Evolutionary conservation across 2,888 invertebrate genomes (phyloP).

Genomic region (Strigamia transsilvanica): DNA sequence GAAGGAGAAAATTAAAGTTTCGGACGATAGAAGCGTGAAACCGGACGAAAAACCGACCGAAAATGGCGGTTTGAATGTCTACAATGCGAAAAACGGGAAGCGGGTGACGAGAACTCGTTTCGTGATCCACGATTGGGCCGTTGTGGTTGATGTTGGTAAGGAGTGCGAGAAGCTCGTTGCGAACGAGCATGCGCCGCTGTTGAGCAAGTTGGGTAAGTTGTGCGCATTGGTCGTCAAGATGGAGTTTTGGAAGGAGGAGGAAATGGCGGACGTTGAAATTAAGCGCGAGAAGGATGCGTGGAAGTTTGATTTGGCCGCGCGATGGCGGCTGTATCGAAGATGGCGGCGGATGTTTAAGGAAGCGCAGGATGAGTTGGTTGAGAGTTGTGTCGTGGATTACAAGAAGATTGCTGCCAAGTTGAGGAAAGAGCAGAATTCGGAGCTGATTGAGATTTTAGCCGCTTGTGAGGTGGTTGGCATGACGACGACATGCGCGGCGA

Average conservation of each 20-base stretch:
- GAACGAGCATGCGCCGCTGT: background rate
- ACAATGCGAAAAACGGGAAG: no score
- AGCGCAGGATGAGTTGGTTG: background rate
- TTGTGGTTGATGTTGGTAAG: background rate
- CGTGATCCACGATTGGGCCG: background rate
- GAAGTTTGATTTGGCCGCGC: conserved; percentile 60
- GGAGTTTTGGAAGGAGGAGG: conserved; percentile 56
- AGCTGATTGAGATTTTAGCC: conserved; percentile 54
- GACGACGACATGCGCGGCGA: conserved; percentile 80
- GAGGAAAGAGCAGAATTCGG: background rate
- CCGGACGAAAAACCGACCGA: no score
- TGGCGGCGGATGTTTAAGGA: conserved; percentile 60
- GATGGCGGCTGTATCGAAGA: conserved; percentile 66
- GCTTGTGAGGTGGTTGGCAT: conserved; percentile 72
- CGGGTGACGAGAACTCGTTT: no score
- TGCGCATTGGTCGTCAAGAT: background rate
- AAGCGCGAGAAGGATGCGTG: conserved; percentile 58
- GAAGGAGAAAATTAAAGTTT: no score
- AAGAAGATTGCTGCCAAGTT: background rate
- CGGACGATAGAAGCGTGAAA: no score
- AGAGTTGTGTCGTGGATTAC: conserved; percentile 60
- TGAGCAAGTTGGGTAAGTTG: background rate
- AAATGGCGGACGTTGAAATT: conserved; percentile 55
- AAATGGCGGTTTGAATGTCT: no score
- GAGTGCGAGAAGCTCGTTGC: background rate